phyloP scores from a whole-genome alignment of 35 echinoderm and acorn worm genomes.

The Stichopus chloronotus region DNA sequence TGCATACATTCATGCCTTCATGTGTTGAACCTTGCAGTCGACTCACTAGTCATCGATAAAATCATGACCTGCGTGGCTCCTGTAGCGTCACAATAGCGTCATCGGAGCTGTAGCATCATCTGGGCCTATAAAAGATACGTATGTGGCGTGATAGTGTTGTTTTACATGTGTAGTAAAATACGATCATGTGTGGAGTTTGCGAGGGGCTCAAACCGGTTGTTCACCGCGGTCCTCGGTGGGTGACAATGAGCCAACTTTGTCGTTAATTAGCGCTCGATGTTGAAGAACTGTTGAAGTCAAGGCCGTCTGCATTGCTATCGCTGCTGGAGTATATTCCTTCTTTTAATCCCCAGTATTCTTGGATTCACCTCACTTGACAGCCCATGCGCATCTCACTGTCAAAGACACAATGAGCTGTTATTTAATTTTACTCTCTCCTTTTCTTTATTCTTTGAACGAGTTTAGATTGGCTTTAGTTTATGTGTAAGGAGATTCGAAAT shows the following conservation, averaged over 20 bases:
- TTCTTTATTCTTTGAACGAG: neutral
- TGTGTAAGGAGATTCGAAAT: neutral
- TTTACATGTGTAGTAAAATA: neutral
- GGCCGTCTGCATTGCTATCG: neutral
- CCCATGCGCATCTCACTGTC: neutral
- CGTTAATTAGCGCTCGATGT: neutral
- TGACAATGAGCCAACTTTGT: conserved; percentile 23
- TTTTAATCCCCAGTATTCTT: neutral
- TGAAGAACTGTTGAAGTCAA: conserved; percentile 19
- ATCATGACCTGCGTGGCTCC: too few relatives aligned
- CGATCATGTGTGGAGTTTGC: neutral
- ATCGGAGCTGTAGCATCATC: too few relatives aligned
- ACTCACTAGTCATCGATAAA: too few relatives aligned
- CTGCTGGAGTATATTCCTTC: neutral
- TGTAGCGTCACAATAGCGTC: too few relatives aligned
- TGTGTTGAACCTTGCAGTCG: too few relatives aligned
- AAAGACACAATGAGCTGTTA: neutral
- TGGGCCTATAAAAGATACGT: too few relatives aligned
- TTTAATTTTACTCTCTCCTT: neutral
- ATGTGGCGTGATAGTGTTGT: too few relatives aligned
- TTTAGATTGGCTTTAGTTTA: neutral
- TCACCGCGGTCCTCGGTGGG: conserved; percentile 2
- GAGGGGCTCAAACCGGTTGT: neutral
- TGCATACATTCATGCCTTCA: too few relatives aligned
- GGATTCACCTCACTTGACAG: neutral